phyloP scores from a whole-genome alignment of 92 coral and sea anemone species.

The Phymanthus crucifer region DNA sequence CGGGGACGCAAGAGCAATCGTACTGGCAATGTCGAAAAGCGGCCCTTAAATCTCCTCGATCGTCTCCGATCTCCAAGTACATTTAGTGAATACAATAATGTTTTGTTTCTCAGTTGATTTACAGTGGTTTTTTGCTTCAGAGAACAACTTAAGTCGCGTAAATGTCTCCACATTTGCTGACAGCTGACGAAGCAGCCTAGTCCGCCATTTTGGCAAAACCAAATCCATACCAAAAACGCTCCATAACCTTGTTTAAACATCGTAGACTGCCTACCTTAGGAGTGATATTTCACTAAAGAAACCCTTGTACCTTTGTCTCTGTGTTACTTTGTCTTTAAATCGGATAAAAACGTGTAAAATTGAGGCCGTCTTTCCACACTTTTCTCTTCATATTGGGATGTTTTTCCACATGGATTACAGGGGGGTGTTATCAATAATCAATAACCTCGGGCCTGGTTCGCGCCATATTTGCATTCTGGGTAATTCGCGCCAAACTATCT shows the following conservation, averaged over 20 bases:
- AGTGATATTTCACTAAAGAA: slow-evolving; percentile 15
- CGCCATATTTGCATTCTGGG: slow-evolving; percentile 18
- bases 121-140: not conserved
- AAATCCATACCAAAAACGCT: slow-evolving; percentile 22
- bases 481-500: not conserved
- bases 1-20: no score
- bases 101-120: not conserved
- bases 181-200: slow-evolving; percentile 4
- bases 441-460: not conserved
- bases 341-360: slow-evolving; percentile 3
- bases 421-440: slow-evolving; percentile 21
- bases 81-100: not conserved
- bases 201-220: slow-evolving; percentile 22
- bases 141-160: not conserved
- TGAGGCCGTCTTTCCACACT: not conserved
- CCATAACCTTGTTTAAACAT: not conserved
- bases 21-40: not conserved
- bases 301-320: slow-evolving; percentile 25
- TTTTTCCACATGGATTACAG: slow-evolving; percentile 14
- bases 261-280: slow-evolving; percentile 39
- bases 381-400: not conserved
- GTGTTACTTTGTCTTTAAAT: slow-evolving; percentile 20
- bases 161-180: not conserved
- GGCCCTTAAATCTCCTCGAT: not conserved
- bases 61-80: not conserved